Evolutionary conservation across 2,797 vertebrate genomes (phyloP).

Genomic region (Heteromormyrus szaboi): DNA sequence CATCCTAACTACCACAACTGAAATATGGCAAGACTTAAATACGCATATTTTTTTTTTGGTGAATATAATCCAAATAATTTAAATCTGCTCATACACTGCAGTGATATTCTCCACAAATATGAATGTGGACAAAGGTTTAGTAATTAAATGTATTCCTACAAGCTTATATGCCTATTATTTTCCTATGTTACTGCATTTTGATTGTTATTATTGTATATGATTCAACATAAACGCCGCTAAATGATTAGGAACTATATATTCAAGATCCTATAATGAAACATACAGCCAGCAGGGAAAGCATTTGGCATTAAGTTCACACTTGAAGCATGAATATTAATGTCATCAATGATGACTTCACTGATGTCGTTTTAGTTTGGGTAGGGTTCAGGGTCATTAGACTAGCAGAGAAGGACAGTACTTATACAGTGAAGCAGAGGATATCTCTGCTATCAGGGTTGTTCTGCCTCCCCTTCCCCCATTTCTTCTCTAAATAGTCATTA

Average conservation of each 20-base stretch:
- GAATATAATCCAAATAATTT: neutral
- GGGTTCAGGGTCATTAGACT: neutral
- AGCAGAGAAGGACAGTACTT: neutral
- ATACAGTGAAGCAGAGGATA: neutral
- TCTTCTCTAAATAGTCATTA: neutral
- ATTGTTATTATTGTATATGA: neutral
- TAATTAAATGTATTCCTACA: neutral
- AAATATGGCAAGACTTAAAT: neutral
- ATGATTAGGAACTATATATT: neutral
- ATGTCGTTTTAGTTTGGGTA: neutral
- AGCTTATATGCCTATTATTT: neutral
- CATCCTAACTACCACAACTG: neutral
- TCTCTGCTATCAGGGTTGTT: neutral
- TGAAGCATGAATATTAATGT: neutral
- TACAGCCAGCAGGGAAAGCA: neutral
- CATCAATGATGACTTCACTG: neutral
- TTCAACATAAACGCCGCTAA: neutral
- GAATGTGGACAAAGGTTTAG: neutral
- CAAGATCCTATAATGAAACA: neutral
- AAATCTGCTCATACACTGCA: neutral
- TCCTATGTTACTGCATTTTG: neutral
- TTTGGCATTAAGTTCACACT: neutral
- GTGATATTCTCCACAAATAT: neutral
- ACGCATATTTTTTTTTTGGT: neutral
- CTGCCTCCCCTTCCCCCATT: neutral